Evolutionary conservation across 1,140 invertebrate genomes (phyloP), one percentile per base, ranked within the genome.

Genomic region (Sminthurides bifidus): DNA sequence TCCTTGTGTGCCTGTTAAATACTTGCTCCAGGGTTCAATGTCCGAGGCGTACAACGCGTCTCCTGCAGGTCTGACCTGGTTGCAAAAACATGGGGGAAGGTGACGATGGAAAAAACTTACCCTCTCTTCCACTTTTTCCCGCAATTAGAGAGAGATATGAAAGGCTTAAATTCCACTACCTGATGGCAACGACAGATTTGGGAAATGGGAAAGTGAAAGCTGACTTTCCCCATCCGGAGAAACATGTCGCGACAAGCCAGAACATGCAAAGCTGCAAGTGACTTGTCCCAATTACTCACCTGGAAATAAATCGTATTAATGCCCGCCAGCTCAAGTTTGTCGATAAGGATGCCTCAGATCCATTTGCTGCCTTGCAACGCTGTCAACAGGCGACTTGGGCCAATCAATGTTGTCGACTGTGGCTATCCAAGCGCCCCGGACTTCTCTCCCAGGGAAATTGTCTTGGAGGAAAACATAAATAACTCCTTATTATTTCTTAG

Each of bases 241-340:
- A 37, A 37, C 12, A 12, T 37, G 12, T 37, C 10, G 10, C 4
- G 5, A 52, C 5, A 43, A 52, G 27, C 30, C 21, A 43, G 23
- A 26, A 29, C 24, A 40, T 24, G 41, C 3, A 5, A 10, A 8
- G 5, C 14, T 33, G 4, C 6, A 14, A 35, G 33, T 5, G 21
- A 51, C 14, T 33, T 14, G 6, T 27, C 2, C 10, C 12, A 21
- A 29, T 37, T 19, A 19, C 57, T 49, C 17, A 60, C 61, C 33
- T 63, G 61, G 26, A 63, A 60, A 48, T 60, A 60, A 19, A 63
- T 46, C 8, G 61, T 45, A 30, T 63, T 63, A 1, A 63, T 57
- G 8, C 52, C 46, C 10, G 52, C 50, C 14, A 8, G 2, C 17
- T 52, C 15, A 0, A 63, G 37, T 2, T 19, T 29, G 43, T 60